Evolutionary conservation across 2,888 invertebrate genomes (phyloP), one percentile per base, ranked within the genome.

Genomic region (Diadegma fenestrale): DNA sequence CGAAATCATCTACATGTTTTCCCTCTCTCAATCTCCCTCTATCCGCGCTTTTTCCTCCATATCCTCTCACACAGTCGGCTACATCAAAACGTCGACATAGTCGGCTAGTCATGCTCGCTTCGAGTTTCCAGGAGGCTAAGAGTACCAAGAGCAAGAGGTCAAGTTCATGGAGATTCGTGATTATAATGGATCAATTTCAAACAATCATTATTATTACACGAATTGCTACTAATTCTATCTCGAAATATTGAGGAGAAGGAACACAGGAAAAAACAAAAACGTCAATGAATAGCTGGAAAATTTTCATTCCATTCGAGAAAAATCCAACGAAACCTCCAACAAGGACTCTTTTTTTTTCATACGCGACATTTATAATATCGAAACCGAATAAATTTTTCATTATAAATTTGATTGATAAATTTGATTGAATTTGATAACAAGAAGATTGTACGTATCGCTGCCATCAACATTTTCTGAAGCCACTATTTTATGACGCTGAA

Each of bases 41-140:
- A 22, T 54, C 51, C 37, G 41, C 14, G 1, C 14, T 14, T 26
- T 58, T 58, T 14, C 26, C 26, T 58, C 14, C 26, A 26, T 58
- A 26, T 26, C 26, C 26, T 22, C 22, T 54, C 37, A 5, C 37
- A 37, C n/a, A 43, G 77, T 79, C 85, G 85, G 85, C 83, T 83
- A 83, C 86, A 86, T 86, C 86, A 83, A 85, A 83, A 86, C 86
- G 75, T 71, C 48, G 66, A 61, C 64, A 66, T 33, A 73, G 76
- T 77, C 68, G 64, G 80, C 83, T 80, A 77, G 80, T 83, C 83
- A 78, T 78, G 63, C 79, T 73, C 14, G 33, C 43, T 82, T 69
- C 77, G 72, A 80, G 54, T 80, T 73, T 58, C 61, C 45, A 22
- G 6, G 17, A 37, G 66, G 73, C 77, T 68, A 73, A 69, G 33